Evolutionary conservation across 2,888 invertebrate species (phyloP).

Genomic region (Fissipunctia ypsillon): DNA sequence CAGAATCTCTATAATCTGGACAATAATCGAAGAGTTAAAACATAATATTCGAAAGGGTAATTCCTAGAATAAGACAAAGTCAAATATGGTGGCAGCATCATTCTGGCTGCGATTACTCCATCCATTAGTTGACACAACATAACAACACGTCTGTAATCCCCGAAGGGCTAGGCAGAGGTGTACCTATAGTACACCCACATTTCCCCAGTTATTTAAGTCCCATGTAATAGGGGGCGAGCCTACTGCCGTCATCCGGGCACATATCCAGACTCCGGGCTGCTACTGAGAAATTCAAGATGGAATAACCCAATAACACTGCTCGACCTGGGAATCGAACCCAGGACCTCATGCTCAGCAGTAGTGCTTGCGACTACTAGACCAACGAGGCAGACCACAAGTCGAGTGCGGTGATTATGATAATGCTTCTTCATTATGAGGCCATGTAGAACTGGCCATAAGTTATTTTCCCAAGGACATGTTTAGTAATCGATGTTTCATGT

Average conservation of each 20-base stretch:
- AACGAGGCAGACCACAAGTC: neutral
- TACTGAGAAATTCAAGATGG: neutral
- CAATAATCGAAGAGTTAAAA: slow-evolving; percentile 48
- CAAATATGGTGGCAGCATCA: neutral
- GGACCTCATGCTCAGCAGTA: slow-evolving; percentile 3
- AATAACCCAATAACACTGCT: neutral
- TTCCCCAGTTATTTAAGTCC: neutral
- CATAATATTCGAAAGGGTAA: neutral
- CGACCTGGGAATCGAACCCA: too few relatives aligned
- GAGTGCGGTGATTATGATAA: neutral
- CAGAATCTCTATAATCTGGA: slow-evolving; percentile 87
- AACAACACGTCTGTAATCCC: neutral
- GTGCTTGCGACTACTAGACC: neutral
- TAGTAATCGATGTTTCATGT: neutral
- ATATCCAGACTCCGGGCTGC: neutral
- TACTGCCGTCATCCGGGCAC: neutral
- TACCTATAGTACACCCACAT: neutral
- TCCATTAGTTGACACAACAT: neutral
- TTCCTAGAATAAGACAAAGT: neutral
- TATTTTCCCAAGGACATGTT: neutral
- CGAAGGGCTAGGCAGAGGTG: neutral
- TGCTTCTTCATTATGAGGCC: too few relatives aligned
- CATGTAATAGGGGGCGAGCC: neutral
- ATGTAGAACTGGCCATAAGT: neutral
- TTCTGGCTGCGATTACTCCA: neutral